Conservation (phyloP, 2,888 invertebrate species). For the Dasypogon diadema region DNA sequence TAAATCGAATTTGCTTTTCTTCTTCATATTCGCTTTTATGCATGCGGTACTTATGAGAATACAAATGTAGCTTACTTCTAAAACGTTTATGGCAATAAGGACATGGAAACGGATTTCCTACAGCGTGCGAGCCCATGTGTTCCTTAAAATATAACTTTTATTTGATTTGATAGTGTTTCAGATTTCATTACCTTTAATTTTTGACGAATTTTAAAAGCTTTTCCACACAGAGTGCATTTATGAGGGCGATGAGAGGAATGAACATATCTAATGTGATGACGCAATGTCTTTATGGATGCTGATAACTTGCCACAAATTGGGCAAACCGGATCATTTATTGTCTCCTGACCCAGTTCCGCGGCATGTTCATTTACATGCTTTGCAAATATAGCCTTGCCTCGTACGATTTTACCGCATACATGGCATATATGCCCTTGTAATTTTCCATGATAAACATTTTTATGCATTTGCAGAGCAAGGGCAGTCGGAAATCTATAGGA, state of each 20-base stretch:
- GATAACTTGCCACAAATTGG: slow-evolving; percentile 52
- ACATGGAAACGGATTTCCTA: slow-evolving; percentile 47
- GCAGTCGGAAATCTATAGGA: slow-evolving; percentile 45
- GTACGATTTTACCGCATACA: slow-evolving; percentile 50
- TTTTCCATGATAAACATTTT: slow-evolving; percentile 46
- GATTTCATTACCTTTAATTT: slow-evolving; percentile 53
- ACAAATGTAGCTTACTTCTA: slow-evolving; percentile 53
- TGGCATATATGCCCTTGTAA: slow-evolving; percentile 54
- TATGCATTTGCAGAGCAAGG: slow-evolving; percentile 50
- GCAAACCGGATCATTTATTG: slow-evolving; percentile 52
- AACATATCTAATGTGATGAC: slow-evolving; percentile 54
- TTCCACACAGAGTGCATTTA: slow-evolving; percentile 50
- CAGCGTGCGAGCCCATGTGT: slow-evolving; percentile 52
- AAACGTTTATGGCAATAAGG: slow-evolving; percentile 53
- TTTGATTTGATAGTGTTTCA: background rate
- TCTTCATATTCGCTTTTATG: slow-evolving; percentile 52
- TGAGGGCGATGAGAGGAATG: slow-evolving; percentile 53
- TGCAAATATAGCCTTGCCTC: slow-evolving; percentile 50
- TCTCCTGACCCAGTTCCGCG: slow-evolving; percentile 38
- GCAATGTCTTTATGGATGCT: slow-evolving; percentile 51
- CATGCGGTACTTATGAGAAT: slow-evolving; percentile 55
- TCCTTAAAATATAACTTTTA: slow-evolving; percentile 38
- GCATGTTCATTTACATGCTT: slow-evolving; percentile 51
- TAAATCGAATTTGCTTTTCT: slow-evolving; percentile 43
- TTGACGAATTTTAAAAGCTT: slow-evolving; percentile 55